Base-by-base conservation (phyloP, 2,888 invertebrate species). In the Sminthurides aquaticus region DNA sequence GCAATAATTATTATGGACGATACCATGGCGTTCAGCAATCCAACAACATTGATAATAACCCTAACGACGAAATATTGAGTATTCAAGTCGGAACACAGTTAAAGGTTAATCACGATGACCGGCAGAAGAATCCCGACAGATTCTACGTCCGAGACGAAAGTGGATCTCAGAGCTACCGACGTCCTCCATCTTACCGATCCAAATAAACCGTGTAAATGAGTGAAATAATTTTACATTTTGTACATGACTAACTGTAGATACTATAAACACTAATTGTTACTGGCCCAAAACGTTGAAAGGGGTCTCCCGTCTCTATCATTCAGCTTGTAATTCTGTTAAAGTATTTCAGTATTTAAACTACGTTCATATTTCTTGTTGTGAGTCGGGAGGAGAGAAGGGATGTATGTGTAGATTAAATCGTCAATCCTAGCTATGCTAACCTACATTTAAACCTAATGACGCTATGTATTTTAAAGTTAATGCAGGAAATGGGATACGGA, bases 81-180 rank as follows among this genome's bases (percentile, higher is more conserved):
- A 66, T 74, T 8, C 70, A 71, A 62, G 71, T 74, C 26, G 74
- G 74, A 28, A 74, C 74, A 11, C 69, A 70, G 26, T 58, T 74
- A 27, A 71, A 71, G 62, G 74, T 74, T 8, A 69, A 72, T 54
- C 72, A 74, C 61, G 74, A 74, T 60, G 74, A 71, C n/a, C 65
- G 71, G 57, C 65, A 66, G 58, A 60, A 66, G 49, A 70, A 72
- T 56, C 71, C 72, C 26, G 67, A 60, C 49, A 61, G 69, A 57
- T 72, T 65, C 57, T 74, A 72, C 60, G 72, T 74, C 2, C 48
- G 70, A 43, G 74, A 74, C 65, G 74, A 74, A 48, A 49, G 49
- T 8, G 52, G 52, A 52, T 8, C 52, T 52, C 52, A 52, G 52
- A 52, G 22, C 20, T 52, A 20, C 22, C 5, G 52, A 52, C 52